Evolutionary conservation across 1,140 invertebrate species (phyloP).

Genomic region (Chironomus striatipennis): DNA sequence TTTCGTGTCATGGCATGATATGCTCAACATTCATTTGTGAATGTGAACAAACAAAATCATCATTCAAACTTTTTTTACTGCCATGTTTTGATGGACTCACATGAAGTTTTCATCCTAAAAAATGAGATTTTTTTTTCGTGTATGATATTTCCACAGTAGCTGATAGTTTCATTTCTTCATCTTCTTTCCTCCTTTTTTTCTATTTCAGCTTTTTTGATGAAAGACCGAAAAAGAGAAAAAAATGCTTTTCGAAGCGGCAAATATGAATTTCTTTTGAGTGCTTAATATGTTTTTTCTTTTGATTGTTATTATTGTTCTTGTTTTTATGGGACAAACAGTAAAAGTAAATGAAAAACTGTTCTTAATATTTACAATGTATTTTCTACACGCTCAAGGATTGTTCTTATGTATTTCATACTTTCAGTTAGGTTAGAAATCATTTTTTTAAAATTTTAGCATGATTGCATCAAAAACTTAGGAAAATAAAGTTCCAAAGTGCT

Average conservation of each 20-base stretch:
- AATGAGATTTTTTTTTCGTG: not conserved
- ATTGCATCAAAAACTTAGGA: no score
- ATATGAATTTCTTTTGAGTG: conserved; percentile 18
- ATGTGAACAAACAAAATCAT: not conserved
- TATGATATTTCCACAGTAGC: not conserved
- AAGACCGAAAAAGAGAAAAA: not conserved
- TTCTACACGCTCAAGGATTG: no score
- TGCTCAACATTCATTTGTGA: not conserved
- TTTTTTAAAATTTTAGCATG: no score
- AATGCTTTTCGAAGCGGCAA: conserved; percentile 17
- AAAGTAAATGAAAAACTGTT: not conserved
- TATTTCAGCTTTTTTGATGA: not conserved
- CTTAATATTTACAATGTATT: no score
- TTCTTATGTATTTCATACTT: no score
- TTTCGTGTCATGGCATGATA: not conserved
- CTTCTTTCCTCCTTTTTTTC: not conserved
- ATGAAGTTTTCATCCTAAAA: no score
- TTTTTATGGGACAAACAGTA: conserved; percentile 8
- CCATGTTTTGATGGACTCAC: no score
- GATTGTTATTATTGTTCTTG: conserved; percentile 8
- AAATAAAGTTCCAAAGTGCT: no score
- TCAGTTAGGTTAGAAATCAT: no score
- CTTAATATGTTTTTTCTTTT: conserved; percentile 19
- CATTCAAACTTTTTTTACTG: not conserved
- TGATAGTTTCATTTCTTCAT: no score